Evolutionary conservation across 2,797 vertebrate genomes (phyloP), one percentile per base, ranked within the genome.

Genomic region (Sebastes cheni): DNA sequence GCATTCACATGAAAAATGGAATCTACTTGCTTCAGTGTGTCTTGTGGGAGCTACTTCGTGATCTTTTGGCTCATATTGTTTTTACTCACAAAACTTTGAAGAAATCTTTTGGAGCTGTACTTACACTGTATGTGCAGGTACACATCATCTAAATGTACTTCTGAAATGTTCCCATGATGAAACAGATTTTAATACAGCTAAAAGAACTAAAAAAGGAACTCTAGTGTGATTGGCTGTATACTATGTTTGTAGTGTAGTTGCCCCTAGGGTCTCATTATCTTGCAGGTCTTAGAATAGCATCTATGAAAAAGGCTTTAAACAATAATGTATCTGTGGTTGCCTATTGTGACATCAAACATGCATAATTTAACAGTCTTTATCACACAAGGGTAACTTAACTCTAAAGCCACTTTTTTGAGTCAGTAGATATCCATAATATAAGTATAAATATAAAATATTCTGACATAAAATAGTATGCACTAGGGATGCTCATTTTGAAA

Each of bases 31-130:
- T 13, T 32, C 1, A 1, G 12, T 54, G 16, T 67, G 36, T 77
- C 72, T 77, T 71, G 6, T 67, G 79, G 79, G 72, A 86, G 12
- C 20, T 23, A 56, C 23, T 73, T 74, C 39, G 27, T 5, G 12
- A 58, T 56, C 4, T 7, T 22, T 46, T 67, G 16, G 10, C 22
- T 6, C 61, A 3, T 46, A 65, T 75, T 68, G 20, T 83, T 85
- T 74, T 70, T 4, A 32, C 46, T 29, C 58, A 46, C 13, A 69
- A 23, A 70, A 71, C 55, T 71, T 79, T 55, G 32, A 50, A 23
- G 39, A 54, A 76, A 66, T 79, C 64, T 42, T 84, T 42, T 46
- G 23, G 13, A 67, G 16, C 18, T 10, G 3, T 6, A 55, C 10
- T 27, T 5, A 3, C 29, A 29, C 6, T 30, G 32, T 10, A 42